A percentile compares a stretch with the other conserved stretches of the same genome.
These are phyloP conservation scores for Peromyscus attwateri DNA, from an alignment of 2,797 vertebrate genomes.

Conservation along the genomic window DNA sequence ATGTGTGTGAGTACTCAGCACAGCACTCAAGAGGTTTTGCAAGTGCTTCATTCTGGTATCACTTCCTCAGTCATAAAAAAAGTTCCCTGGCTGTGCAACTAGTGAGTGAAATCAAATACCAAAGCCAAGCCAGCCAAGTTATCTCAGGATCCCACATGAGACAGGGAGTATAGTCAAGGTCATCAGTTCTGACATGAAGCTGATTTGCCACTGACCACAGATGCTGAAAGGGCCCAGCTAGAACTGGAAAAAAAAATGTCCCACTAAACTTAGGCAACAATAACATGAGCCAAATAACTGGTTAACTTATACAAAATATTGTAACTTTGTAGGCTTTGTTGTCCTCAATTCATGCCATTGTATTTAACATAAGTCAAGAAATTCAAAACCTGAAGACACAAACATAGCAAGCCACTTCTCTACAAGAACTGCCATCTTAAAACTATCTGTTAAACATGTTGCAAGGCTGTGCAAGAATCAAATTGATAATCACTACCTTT, in stretches of 20 bases:
- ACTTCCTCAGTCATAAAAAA: background rate
- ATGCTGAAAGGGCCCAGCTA: background rate
- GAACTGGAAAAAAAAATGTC: background rate
- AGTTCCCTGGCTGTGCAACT: background rate
- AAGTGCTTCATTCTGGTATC: background rate
- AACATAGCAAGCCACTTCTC: background rate
- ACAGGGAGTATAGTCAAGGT: background rate
- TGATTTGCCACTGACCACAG: background rate
- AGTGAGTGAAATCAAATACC: background rate
- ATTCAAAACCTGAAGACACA: background rate
- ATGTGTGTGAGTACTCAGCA: background rate
- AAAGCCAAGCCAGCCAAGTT: background rate
- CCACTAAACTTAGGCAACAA: slow-evolving; percentile 7
- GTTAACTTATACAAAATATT: background rate
- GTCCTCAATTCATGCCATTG: background rate
- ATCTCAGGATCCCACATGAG: background rate
- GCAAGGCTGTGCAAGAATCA: background rate
- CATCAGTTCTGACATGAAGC: background rate
- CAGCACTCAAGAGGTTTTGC: background rate
- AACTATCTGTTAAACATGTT: slow-evolving; percentile 6
- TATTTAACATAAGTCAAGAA: slow-evolving; percentile 29
- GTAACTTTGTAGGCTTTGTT: background rate
- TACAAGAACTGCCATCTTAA: background rate
- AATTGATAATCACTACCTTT: background rate
- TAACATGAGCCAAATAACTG: background rate